A percentile compares a stretch with the other conserved stretches of the same genome.
Evolutionary conservation across 2,888 invertebrate species (phyloP).

Genomic region (Heliothis peltigera): DNA sequence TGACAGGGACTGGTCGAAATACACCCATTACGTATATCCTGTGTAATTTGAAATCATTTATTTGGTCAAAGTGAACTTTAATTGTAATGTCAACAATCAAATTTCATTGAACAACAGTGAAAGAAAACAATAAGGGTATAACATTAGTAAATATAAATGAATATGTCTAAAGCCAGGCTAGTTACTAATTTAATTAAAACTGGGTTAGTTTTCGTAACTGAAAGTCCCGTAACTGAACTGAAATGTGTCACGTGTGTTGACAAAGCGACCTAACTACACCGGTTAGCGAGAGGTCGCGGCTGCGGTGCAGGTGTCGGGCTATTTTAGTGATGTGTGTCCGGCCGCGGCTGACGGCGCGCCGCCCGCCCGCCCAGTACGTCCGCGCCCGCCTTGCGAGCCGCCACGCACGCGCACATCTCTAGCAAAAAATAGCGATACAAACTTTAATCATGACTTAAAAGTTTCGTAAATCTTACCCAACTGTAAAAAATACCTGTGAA

Average conservation of each 20-base stretch:
- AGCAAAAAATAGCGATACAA: conserved; percentile 30
- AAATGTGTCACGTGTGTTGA: conserved; percentile 76
- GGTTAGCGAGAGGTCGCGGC: conserved; percentile 80
- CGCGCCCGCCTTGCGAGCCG: conserved; percentile 70
- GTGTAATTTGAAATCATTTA: conserved; percentile 39
- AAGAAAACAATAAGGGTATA: not conserved
- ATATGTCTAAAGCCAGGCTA: not conserved
- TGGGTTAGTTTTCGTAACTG: conserved; percentile 32
- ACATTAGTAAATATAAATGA: not conserved
- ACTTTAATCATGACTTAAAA: conserved; percentile 53
- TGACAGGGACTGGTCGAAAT: conserved; percentile 52
- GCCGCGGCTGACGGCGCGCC: conserved; percentile 64
- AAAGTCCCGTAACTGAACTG: conserved; percentile 34
- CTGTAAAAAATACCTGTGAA: conserved; percentile 7
- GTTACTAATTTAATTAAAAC: conserved; percentile 25
- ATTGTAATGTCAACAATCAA: conserved; percentile 6
- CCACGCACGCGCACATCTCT: conserved; percentile 62
- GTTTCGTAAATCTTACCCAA: conserved; percentile 21
- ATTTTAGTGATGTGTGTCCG: conserved; percentile 80
- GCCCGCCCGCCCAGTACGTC: conserved; percentile 81
- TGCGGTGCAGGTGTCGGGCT: conserved; percentile 86
- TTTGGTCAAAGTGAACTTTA: conserved; percentile 7
- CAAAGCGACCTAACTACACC: conserved; percentile 76
- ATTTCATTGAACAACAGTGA: not conserved
- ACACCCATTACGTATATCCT: conserved; percentile 52